Conservation (phyloP, 2,113 vertebrate species). For the Proteles cristata region DNA sequence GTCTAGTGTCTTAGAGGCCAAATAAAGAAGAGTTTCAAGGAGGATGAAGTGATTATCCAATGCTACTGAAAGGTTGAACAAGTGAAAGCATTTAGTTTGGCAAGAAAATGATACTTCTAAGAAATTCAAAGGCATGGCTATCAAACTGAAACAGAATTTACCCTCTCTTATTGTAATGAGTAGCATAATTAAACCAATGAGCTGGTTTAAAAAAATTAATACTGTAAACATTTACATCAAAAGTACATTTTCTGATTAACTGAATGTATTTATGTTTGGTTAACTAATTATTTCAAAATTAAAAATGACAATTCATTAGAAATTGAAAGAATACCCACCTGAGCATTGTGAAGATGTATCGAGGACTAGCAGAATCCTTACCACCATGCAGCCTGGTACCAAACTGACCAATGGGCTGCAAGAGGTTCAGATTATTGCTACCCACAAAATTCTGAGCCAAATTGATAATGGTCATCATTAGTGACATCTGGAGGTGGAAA, state of each 20-base stretch:
- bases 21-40: not conserved
- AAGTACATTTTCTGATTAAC: conserved; percentile 13
- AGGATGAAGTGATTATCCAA: not conserved
- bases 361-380: conserved; percentile 98
- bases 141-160: conserved; percentile 35
- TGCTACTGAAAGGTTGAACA: not conserved
- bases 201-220: not conserved
- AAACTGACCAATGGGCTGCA: conserved; percentile 98
- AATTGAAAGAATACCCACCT: conserved; percentile 87
- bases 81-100: not conserved
- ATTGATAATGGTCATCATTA: conserved; percentile 99
- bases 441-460: conserved; percentile 98
- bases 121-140: not conserved
- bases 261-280: not conserved
- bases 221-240: not conserved
- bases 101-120: conserved; percentile 1
- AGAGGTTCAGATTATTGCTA: conserved; percentile 97
- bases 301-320: not conserved
- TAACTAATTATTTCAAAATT: conserved; percentile 31
- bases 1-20: not conserved
- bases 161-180: not conserved
- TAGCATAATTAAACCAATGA: not conserved
- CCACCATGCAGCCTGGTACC: conserved; percentile 97
- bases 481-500: conserved; percentile 86
- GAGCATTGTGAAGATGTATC: conserved; percentile 99